phyloP scores from a whole-genome alignment of 1,140 invertebrate species.

The Cepaea nemoralis region DNA sequence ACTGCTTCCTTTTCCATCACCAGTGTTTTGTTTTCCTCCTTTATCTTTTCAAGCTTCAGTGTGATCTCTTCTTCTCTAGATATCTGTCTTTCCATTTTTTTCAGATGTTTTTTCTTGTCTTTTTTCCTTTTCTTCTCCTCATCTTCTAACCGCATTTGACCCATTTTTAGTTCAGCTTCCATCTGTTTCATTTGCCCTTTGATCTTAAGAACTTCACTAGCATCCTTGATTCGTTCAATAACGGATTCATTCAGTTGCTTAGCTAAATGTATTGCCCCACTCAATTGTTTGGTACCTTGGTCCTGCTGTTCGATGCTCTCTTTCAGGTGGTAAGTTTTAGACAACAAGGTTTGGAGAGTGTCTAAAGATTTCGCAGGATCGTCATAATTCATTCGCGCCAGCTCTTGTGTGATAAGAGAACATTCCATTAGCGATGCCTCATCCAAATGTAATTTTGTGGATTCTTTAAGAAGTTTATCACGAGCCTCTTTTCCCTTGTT shows the following conservation, averaged over 20 bases:
- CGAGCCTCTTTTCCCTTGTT: background rate
- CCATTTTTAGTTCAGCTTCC: background rate
- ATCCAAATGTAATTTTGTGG: background rate
- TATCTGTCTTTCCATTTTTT: background rate
- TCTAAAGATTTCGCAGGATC: background rate
- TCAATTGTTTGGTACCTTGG: background rate
- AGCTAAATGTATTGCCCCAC: background rate
- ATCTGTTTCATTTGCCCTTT: no score
- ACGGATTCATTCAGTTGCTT: background rate
- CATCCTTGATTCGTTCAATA: no score
- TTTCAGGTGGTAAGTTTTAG: background rate
- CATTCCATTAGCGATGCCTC: background rate
- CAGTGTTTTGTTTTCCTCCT: background rate
- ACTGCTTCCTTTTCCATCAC: conserved; percentile 5
- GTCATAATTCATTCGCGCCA: background rate
- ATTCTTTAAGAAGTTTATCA: background rate
- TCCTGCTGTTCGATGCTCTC: background rate
- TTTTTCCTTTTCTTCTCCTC: background rate
- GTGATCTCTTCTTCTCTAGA: background rate
- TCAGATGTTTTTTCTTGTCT: background rate
- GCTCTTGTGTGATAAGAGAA: background rate
- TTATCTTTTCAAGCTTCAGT: background rate
- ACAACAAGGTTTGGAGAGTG: background rate
- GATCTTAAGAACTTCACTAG: no score
- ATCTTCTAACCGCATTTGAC: background rate